phyloP scores from a whole-genome alignment of 1,140 invertebrate genomes.

The Cotesia glomerata region DNA sequence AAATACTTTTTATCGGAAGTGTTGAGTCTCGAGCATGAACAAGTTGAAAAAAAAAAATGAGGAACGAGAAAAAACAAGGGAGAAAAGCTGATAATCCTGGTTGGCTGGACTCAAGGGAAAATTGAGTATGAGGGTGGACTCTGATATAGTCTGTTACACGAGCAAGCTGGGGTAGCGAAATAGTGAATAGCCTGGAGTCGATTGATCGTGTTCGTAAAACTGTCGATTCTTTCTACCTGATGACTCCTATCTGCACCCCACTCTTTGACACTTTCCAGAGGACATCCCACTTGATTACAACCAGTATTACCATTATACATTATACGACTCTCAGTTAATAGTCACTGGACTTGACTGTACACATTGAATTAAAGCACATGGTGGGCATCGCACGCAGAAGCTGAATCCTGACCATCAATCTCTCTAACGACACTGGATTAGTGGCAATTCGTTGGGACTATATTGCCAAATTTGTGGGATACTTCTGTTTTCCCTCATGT shows the following conservation, averaged over 20 bases:
- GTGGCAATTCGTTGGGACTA: constrained; percentile 36
- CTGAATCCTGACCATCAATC: constrained; percentile 40
- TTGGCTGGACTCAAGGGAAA: constrained; percentile 18
- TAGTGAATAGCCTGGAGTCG: constrained; percentile 23
- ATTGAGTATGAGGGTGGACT: constrained; percentile 33
- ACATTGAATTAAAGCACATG: background rate
- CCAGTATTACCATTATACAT: constrained; percentile 8
- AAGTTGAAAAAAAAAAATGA: background rate
- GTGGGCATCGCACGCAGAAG: constrained; percentile 17
- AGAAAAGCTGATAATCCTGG: constrained; percentile 26
- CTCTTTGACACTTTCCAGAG: background rate
- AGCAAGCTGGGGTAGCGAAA: too few species aligned
- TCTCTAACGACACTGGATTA: constrained; percentile 39
- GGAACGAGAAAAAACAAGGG: background rate
- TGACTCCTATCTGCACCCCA: background rate
- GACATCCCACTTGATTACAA: constrained; percentile 36
- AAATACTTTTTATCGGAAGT: too few species aligned
- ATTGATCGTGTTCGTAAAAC: constrained; percentile 35
- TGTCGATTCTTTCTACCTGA: background rate
- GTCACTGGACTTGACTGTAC: background rate
- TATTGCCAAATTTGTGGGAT: constrained; percentile 40
- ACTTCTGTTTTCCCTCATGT: constrained; percentile 21
- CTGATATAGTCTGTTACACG: constrained; percentile 23
- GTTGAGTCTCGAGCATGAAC: too few species aligned
- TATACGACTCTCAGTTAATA: background rate